Conservation (phyloP, 2,797 vertebrate species). For the Scarus forsteni region DNA sequence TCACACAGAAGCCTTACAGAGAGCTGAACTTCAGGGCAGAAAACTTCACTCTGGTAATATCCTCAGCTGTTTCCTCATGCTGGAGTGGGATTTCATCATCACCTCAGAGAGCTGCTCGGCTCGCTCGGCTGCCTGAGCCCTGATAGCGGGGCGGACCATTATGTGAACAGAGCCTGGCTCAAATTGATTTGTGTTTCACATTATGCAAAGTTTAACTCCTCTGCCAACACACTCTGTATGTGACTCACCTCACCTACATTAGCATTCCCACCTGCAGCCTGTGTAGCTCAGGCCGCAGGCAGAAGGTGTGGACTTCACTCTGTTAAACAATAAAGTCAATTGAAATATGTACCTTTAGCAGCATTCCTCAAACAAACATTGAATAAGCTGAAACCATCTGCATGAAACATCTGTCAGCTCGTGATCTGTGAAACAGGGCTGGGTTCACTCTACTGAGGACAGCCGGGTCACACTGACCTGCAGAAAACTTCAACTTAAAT, state of each 20-base stretch:
- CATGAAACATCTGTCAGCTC: too few species aligned
- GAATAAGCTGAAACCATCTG: neutral
- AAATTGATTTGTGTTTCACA: constrained; percentile 42
- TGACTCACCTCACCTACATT: constrained; percentile 35
- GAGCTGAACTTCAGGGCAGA: constrained; percentile 10
- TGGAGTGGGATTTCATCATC: constrained; percentile 15
- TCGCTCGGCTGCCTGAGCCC: constrained; percentile 13
- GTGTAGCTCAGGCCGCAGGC: constrained; percentile 15
- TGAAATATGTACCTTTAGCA: neutral
- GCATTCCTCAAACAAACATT: neutral
- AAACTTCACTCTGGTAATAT: constrained; percentile 16
- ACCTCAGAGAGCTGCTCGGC: neutral
- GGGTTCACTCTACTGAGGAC: too few species aligned
- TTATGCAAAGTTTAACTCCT: constrained; percentile 24
- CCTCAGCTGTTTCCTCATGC: constrained; percentile 2
- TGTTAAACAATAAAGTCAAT: constrained; percentile 4
- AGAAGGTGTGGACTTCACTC: neutral
- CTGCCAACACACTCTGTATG: constrained; percentile 11
- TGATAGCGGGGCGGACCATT: constrained; percentile 9
- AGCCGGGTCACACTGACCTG: too few species aligned
- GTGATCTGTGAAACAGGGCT: too few species aligned
- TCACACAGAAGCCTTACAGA: constrained; percentile 7
- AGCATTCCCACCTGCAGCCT: constrained; percentile 14
- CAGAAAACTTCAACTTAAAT: too few species aligned
- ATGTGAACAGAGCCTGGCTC: constrained; percentile 33